Evolutionary conservation across 2,797 vertebrate species (phyloP), one percentile per base, ranked within the genome.

Genomic region (Phrynocephalus vlangalii): DNA sequence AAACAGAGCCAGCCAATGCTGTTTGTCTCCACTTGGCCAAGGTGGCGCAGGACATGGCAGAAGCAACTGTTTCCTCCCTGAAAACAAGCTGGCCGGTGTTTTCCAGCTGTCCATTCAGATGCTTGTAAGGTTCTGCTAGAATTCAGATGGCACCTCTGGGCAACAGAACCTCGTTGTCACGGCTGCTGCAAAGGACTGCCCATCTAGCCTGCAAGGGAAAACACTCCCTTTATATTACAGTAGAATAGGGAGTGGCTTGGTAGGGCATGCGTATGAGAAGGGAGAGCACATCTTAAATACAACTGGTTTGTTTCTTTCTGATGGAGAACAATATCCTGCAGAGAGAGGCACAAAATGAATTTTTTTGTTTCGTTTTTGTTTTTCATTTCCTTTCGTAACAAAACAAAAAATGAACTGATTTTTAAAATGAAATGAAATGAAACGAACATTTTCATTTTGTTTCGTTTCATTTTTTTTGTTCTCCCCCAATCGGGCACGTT

Each of bases 21-120:
- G 75, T 93, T 93, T 89, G 82, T 93, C 94, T 92, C 91, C 80
- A 88, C 90, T 86, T 67, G 0, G 33, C 0, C 60, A 28, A 48
- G 84, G 83, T 22, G 1, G 77, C 72, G 85, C 87, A 24, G 66
- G 50, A 79, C 82, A 79, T 72, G 85, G 85, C 76, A 89, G 86
- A 70, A 1, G 26, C 79, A 80, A 90, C 70, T 66, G 84, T 75
- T 24, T 66, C 81, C 75, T 82, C 63, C 73, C 1, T 0, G 2
- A 22, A 76, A 86, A 0, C 82, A 6, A 28, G 83, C 85, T 87
- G 85, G 83, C 70, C 44, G 78, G 81, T 82, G 44, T 30, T 84
- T 76, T 72, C 83, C 71, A 83, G 83, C 30, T 63, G 83, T 84
- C 63, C 90, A 70, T 1, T 63, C 80, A 71, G 38, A 83, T 84